phyloP scores from a whole-genome alignment of 2,888 invertebrate genomes.

The Galerucella calmariensis region DNA sequence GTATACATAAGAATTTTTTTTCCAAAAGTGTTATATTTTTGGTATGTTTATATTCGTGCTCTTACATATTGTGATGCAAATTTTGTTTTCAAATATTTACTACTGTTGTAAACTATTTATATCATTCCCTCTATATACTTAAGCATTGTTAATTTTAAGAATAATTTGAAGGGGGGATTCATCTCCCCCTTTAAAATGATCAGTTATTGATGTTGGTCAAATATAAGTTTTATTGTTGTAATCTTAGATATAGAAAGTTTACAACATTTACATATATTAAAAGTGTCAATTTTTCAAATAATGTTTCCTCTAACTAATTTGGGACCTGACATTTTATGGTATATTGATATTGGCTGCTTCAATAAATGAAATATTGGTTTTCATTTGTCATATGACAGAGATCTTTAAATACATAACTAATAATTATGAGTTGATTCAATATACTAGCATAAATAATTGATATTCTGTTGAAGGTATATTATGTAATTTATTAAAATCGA shows the following conservation, averaged over 20 bases:
- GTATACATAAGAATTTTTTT: slow-evolving; percentile 26
- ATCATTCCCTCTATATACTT: not conserved
- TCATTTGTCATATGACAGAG: not conserved
- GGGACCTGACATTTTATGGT: slow-evolving; percentile 25
- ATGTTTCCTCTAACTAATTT: slow-evolving; percentile 26
- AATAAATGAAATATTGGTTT: not conserved
- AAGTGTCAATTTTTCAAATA: slow-evolving; percentile 21
- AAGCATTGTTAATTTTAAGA: slow-evolving; percentile 11
- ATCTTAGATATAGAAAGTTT: slow-evolving; percentile 25
- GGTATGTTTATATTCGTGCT: slow-evolving; percentile 15
- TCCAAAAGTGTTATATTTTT: slow-evolving; percentile 26
- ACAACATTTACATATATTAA: slow-evolving; percentile 17
- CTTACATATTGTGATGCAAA: slow-evolving; percentile 30
- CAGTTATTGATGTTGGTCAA: not conserved
- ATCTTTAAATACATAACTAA: not conserved
- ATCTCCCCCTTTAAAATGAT: not conserved
- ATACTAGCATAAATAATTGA: not conserved
- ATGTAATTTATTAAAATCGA: slow-evolving; percentile 24
- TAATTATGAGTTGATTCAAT: slow-evolving; percentile 2
- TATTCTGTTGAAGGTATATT: not conserved
- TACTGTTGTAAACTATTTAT: slow-evolving; percentile 32
- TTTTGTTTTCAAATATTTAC: slow-evolving; percentile 21
- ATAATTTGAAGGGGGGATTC: not conserved
- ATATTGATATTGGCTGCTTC: slow-evolving; percentile 1
- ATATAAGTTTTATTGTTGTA: slow-evolving; percentile 4